Conservation (phyloP, 1,140 invertebrate genomes). For the Aphaenogaster floridana region DNA sequence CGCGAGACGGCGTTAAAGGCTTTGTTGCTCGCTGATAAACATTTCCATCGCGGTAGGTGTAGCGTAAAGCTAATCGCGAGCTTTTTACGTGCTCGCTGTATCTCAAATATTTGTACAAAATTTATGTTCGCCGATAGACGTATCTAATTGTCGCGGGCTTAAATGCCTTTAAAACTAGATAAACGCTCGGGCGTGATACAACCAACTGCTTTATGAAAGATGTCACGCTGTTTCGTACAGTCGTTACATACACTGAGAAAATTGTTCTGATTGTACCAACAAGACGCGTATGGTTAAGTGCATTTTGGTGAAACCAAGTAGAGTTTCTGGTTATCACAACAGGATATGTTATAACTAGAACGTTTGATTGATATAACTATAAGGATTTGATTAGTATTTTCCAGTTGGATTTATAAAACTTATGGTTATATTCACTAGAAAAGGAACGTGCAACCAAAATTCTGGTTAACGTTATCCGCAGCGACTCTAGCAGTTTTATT, state of each 20-base stretch:
- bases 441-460: too few relatives aligned
- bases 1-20: neutral
- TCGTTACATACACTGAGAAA: neutral
- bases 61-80: neutral
- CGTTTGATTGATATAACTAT: too few relatives aligned
- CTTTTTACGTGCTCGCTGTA: neutral
- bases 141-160: conserved; percentile 13
- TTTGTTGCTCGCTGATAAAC: conserved; percentile 16
- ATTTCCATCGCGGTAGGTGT: neutral
- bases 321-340: too few relatives aligned
- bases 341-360: too few relatives aligned
- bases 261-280: too few relatives aligned
- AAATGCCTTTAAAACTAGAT: conserved; percentile 19
- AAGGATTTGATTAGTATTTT: too few relatives aligned
- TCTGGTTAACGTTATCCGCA: too few relatives aligned
- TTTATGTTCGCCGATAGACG: neutral
- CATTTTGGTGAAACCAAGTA: too few relatives aligned
- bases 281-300: too few relatives aligned
- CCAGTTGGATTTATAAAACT: too few relatives aligned
- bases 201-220: conserved; percentile 4
- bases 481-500: too few relatives aligned
- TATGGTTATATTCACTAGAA: too few relatives aligned
- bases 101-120: conserved; percentile 29
- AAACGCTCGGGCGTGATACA: conserved; percentile 14
- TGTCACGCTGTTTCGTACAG: neutral